Conservation (phyloP, 1,140 invertebrate genomes). For the Andrena cerasifolii region DNA sequence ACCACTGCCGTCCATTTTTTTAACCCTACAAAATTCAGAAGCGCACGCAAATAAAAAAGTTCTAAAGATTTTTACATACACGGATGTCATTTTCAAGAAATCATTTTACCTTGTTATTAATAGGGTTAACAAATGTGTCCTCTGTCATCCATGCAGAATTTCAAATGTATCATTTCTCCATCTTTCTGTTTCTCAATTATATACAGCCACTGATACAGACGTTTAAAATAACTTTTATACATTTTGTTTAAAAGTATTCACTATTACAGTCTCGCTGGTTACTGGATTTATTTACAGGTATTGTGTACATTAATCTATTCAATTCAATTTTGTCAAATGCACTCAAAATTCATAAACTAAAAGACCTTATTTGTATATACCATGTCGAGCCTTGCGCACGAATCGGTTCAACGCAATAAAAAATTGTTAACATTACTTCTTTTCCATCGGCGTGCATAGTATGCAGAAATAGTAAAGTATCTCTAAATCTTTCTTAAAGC, state of each 20-base stretch:
- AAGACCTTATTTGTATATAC: constrained; percentile 50
- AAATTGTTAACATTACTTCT: constrained; percentile 41
- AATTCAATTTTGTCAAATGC: constrained; percentile 41
- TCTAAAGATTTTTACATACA: not conserved
- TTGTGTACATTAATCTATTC: constrained; percentile 32
- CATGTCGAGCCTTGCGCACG: constrained; percentile 47
- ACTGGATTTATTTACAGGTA: constrained; percentile 56
- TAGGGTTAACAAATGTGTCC: constrained; percentile 79
- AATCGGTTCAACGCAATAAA: constrained; percentile 57
- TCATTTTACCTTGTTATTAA: constrained; percentile 70
- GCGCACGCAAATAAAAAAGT: not conserved
- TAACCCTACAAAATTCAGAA: constrained; percentile 71
- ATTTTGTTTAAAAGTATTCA: constrained; percentile 70
- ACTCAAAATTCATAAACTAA: constrained; percentile 57
- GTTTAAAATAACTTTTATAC: constrained; percentile 73
- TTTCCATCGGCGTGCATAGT: constrained; percentile 32
- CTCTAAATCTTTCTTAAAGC: constrained; percentile 44
- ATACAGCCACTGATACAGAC: constrained; percentile 68
- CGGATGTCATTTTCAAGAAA: not conserved
- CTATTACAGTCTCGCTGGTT: constrained; percentile 45
- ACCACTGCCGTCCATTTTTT: constrained; percentile 78
- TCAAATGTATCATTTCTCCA: constrained; percentile 62
- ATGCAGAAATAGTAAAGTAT: constrained; percentile 50
- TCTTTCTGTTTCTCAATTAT: constrained; percentile 63
- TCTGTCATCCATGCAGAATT: constrained; percentile 77